A percentile compares a stretch with the other conserved stretches of the same genome.
Conservation (phyloP, 2,888 invertebrate genomes). For the Smittia sp. region DNA sequence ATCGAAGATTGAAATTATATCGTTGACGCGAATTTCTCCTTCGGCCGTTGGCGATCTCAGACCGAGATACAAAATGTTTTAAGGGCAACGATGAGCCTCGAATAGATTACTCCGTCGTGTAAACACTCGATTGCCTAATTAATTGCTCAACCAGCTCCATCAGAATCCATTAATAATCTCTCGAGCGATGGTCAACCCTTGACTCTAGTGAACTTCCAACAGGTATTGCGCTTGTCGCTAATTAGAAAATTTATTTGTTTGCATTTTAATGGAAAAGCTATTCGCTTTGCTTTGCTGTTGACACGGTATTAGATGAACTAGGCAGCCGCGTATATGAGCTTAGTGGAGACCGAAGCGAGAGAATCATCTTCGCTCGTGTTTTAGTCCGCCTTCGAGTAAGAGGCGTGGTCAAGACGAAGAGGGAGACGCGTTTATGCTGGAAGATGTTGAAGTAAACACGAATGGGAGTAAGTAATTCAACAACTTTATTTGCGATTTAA, state of each 20-base stretch:
- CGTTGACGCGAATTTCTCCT: not conserved
- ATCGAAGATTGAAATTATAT: conserved; percentile 35
- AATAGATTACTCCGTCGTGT: not conserved
- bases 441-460: not conserved
- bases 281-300: conserved; percentile 6
- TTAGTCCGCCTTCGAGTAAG: not conserved
- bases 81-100: not conserved
- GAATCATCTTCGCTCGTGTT: not conserved
- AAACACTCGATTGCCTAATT: conserved; percentile 37
- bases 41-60: not conserved
- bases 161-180: conserved; percentile 31
- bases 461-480: not conserved
- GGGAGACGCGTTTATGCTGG: not conserved
- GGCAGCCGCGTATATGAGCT: not conserved
- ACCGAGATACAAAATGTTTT: not conserved
- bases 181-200: conserved; percentile 31
- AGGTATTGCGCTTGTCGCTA: conserved; percentile 28
- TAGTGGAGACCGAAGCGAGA: not conserved
- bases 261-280: conserved; percentile 24
- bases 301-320: conserved; percentile 22
- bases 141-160: conserved; percentile 22
- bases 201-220: conserved; percentile 31
- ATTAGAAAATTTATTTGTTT: conserved; percentile 37
- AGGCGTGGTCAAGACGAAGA: not conserved
- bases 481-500: not conserved